phyloP scores from a whole-genome alignment of 2,797 vertebrate species.

The Phoebastria nigripes region DNA sequence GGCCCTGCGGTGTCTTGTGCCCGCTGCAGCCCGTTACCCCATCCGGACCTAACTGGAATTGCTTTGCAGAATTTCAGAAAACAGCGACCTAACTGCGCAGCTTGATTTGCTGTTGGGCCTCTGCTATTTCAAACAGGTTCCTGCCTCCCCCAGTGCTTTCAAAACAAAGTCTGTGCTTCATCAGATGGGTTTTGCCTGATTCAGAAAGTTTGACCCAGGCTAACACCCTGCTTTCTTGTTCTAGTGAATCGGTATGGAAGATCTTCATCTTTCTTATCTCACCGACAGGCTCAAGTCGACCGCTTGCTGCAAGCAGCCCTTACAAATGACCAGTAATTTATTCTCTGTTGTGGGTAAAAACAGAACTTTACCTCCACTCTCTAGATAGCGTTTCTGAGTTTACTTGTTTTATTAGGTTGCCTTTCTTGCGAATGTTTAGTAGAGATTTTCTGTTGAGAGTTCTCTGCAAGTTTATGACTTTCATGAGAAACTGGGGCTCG shows the following conservation, averaged over 20 bases:
- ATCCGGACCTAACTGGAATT: neutral
- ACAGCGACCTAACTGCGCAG: neutral
- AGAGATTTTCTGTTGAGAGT: neutral
- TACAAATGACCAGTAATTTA: neutral
- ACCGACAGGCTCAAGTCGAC: neutral
- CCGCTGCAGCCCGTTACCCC: neutral
- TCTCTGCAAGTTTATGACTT: neutral
- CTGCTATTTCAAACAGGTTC: neutral
- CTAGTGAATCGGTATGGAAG: neutral
- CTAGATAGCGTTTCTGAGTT: neutral
- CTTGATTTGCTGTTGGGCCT: neutral
- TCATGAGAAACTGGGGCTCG: neutral
- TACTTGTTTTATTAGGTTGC: neutral
- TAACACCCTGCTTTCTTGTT: neutral
- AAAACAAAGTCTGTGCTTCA: neutral
- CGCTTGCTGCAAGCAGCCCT: neutral
- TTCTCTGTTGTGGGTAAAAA: neutral
- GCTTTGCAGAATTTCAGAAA: neutral
- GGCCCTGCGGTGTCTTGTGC: neutral
- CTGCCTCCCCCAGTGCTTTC: neutral
- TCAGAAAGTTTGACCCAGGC: neutral
- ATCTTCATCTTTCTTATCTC: neutral
- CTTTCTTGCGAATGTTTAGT: neutral
- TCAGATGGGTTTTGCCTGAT: neutral
- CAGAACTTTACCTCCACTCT: neutral